Evolutionary conservation across 2,797 vertebrate genomes (phyloP), one percentile per base, ranked within the genome.

Genomic region (Triplophysa bombifrons): DNA sequence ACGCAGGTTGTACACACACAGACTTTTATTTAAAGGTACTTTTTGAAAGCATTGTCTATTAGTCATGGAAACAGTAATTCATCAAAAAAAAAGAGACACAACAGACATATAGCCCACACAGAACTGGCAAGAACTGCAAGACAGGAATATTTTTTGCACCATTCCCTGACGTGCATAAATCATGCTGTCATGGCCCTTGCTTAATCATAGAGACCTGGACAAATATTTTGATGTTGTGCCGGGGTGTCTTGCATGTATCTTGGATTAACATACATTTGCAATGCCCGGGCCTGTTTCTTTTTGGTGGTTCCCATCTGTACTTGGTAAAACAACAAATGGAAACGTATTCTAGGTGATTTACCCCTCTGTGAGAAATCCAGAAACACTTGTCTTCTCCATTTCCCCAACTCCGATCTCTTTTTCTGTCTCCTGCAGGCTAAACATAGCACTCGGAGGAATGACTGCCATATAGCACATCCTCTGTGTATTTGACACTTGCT

Each of bases 401-500:
- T 17, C 53, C 51, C 56, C 17, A 20, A 22, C 30, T 60, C 22
- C 67, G 20, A 44, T 58, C 34, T 71, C 4, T 20, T 34, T 50
- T 22, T 20, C 27, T 22, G 34, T 46, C 60, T 55, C 56, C 16
- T 64, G 13, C n/a, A 27, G 25, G 61, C 20, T 61, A 60, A 20
- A 46, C 34, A 3, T 41, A 56, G 46, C 77, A 41, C 72, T 77
- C n/a, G 13, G 38, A 27, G 48, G 20, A 30, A 41, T 48, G 68
- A 68, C 68, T 76, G 66, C 53, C 71, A 75, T 51, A 14, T 75
- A 68, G 80, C 75, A 78, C 74, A 65, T 79, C 30, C 68, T 56
- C 70, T 51, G 58, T 74, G 34, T 72, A 65, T 48, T 60, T 74
- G 65, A 82, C 74, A 51, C 80, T 78, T 70, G 16, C 56, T 22